These are phyloP conservation scores for Lucifuga dentata DNA, from an alignment of 2,113 vertebrate species.

Conservation along the genomic window DNA sequence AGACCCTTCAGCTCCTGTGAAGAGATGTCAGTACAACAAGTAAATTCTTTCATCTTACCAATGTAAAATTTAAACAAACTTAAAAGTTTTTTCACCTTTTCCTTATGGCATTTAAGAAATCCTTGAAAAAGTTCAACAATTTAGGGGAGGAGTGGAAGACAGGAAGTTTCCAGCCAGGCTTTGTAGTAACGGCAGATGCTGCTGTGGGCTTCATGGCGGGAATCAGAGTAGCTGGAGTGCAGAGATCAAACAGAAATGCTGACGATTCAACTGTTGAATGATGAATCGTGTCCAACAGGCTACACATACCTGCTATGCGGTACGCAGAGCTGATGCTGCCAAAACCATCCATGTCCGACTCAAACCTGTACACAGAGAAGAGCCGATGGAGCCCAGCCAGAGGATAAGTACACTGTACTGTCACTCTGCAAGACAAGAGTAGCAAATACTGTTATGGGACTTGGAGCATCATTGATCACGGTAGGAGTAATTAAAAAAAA, in stretches of 20 bases:
- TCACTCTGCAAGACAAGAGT: conserved; percentile 55
- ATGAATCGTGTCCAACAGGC: neutral
- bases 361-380: conserved; percentile 63
- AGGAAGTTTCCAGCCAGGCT: neutral
- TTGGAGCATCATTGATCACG: too few species aligned
- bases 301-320: conserved; percentile 11
- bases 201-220: neutral
- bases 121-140: neutral
- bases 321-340: conserved; percentile 1
- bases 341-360: conserved; percentile 54
- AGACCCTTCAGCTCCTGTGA: conserved; percentile 6
- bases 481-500: too few species aligned
- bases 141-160: neutral
- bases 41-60: neutral
- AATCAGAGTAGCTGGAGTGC: neutral
- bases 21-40: neutral
- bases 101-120: rapidly evolving
- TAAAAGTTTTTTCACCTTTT: conserved; percentile 1
- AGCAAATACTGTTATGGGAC: too few species aligned
- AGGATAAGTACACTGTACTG: conserved; percentile 64
- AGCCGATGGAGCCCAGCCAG: conserved; percentile 58
- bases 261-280: neutral
- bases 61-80: neutral
- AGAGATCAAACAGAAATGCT: neutral
- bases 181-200: neutral